Percentiles rank a stretch among this genome's conserved stretches.
Conservation (phyloP, 2,113 vertebrate genomes). For the western clawed frog (Xenopus tropicalis) region UCB_Xtro_10.0 CM004450.2:76658501-76659000, state of each 20-base stretch:
- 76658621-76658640: constrained; percentile 1
- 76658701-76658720: background rate
- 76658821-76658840: background rate
- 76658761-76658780: background rate
- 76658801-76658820: background rate
- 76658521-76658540: background rate
- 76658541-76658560: background rate
- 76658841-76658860: background rate
- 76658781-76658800: background rate
- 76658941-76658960: background rate
- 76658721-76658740: background rate
- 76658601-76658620: background rate
- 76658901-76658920: background rate
- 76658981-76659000: too few species aligned
- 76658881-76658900: background rate
- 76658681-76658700: background rate
- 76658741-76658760: background rate
- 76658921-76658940: background rate
- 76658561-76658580: background rate
- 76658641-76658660: background rate
- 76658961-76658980: too few species aligned
- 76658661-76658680: background rate
- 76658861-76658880: background rate
- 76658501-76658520: background rate
- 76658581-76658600: background rate